Base-by-base conservation (phyloP, 1,140 invertebrate species). In the Neomicropteryx cornuta region DNA sequence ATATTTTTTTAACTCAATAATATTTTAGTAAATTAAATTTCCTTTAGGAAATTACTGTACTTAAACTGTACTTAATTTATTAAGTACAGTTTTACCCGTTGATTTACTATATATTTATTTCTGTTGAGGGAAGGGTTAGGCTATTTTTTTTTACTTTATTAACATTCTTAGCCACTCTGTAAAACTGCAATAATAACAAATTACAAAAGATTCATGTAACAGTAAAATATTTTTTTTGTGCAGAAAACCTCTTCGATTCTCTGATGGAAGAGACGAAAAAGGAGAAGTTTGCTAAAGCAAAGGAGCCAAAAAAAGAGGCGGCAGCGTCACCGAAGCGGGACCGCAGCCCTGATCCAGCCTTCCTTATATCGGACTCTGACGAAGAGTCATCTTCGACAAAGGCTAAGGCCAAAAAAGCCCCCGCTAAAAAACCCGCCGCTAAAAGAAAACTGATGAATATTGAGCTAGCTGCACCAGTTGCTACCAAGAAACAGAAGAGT, bases 231-330 rank as follows among this genome's bases (percentile, higher is more conserved):
- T n/a, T n/a, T n/a, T n/a, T n/a, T n/a, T n/a, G n/a, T n/a, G 18
- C 51, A 68, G 65, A 68, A 42, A 66, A 62, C 39, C 47, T 68
- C 10, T 69, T 69, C 45, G 66, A 69, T 46, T 69, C 66, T 0
- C 42, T 69, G 22, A 69, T 68, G 41, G 66, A 66, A 38, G 60
- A 67, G 36, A 51, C 56, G 2, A 61, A 61, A 44, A 60, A 57
- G 8, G 60, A 62, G 33, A 70, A 58, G 33, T 23, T 37, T 1
- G 34, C 43, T n/a, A 52, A 48, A 31, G 6, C 31, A n/a, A n/a
- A 66, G 37, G 60, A 67, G 36, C 50, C 56, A 3, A 61, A 61
- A 44, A 60, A 57, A 8, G 60, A 62, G 33, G 70, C 56, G 33
- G 20, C 38, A 1, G 34, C 43, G 13, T 51, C 47, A 31, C 20